Evolutionary conservation across 2,113 vertebrate species (phyloP).

Genomic region (Fregata magnificens): DNA sequence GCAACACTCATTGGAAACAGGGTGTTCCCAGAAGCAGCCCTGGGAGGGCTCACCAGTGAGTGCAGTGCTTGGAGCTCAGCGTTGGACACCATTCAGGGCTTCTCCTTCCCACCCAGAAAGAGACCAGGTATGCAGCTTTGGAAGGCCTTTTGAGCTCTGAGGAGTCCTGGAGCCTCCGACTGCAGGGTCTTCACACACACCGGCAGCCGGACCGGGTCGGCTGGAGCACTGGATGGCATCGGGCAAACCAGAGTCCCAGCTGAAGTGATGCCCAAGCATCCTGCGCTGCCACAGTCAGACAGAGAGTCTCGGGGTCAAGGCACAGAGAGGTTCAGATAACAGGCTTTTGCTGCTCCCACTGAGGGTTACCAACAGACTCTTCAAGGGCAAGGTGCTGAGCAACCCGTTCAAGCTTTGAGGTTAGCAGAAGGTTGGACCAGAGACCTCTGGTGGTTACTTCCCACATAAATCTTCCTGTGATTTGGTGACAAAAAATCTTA

Average conservation of each 20-base stretch:
- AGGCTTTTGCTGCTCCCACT: background rate
- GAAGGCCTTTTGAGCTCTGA: background rate
- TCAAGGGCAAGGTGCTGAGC: background rate
- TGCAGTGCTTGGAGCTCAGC: background rate
- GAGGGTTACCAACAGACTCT: background rate
- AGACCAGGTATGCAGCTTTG: background rate
- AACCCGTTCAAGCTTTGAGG: background rate
- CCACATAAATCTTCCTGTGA: background rate
- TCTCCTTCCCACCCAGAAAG: background rate
- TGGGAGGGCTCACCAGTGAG: background rate
- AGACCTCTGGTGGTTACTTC: background rate
- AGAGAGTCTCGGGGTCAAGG: background rate
- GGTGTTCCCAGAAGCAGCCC: background rate
- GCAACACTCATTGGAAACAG: background rate
- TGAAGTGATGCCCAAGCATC: background rate
- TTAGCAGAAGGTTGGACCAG: background rate
- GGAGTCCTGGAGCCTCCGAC: background rate
- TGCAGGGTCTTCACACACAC: background rate
- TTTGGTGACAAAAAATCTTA: background rate
- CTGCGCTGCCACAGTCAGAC: fast-evolving
- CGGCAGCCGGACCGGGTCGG: background rate
- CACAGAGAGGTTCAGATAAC: background rate
- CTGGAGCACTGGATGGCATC: background rate
- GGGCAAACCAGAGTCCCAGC: background rate
- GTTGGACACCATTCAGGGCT: background rate